Conservation (phyloP, 2,113 vertebrate genomes). For the Burhinus bistriatus region DNA sequence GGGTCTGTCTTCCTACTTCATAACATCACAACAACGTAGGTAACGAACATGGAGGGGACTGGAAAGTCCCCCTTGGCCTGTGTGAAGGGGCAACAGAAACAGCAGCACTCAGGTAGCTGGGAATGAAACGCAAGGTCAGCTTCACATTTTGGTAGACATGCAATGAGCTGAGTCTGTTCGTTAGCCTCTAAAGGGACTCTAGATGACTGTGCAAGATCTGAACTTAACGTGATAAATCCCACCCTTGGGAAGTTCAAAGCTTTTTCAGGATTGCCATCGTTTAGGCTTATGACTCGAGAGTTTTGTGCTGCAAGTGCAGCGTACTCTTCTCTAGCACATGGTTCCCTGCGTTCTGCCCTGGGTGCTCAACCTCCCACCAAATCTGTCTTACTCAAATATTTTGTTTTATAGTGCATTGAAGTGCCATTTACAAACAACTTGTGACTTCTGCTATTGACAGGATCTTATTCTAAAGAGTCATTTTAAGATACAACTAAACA, state of each 20-base stretch:
- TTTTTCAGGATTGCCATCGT: background rate
- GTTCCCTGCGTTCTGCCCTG: rapidly evolving
- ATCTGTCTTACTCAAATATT: background rate
- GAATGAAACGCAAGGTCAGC: background rate
- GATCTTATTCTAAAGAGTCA: background rate
- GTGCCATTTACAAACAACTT: background rate
- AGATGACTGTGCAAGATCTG: background rate
- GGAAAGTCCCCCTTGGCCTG: background rate
- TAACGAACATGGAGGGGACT: background rate
- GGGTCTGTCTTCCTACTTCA: background rate
- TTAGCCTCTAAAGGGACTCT: background rate
- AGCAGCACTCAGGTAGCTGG: background rate
- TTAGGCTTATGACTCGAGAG: rapidly evolving
- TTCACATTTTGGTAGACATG: background rate
- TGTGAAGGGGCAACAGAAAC: background rate
- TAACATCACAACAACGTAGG: background rate
- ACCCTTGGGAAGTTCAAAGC: background rate
- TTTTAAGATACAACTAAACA: background rate
- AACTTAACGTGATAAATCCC: background rate
- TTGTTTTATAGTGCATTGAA: background rate
- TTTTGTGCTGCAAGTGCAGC: background rate
- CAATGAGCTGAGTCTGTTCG: background rate
- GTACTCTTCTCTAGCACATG: background rate
- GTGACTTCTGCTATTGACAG: background rate
- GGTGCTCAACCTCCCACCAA: background rate